A percentile compares a stretch with the other conserved stretches of the same genome.
Evolutionary conservation across 2,113 vertebrate genomes (phyloP).

Genomic region (Onychostruthus taczanowskii): DNA sequence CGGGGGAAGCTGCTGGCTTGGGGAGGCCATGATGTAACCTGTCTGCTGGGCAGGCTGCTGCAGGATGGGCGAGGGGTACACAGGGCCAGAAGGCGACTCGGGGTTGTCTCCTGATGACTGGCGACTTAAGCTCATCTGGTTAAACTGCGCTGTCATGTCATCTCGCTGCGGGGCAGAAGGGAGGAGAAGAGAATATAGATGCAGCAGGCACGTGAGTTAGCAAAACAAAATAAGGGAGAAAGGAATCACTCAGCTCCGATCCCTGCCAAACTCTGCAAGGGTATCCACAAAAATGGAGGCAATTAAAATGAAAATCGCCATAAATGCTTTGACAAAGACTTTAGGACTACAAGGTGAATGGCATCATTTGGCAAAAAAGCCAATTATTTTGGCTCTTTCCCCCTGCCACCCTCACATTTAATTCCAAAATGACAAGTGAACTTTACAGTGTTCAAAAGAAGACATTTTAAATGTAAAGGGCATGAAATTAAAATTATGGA

Average conservation of each 20-base stretch:
- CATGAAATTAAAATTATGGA: not conserved
- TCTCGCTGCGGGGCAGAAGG: constrained; percentile 75
- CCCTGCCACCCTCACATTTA: not conserved
- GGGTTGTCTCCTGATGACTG: constrained; percentile 84
- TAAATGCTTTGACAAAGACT: not conserved
- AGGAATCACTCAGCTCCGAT: not conserved
- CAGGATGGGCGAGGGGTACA: constrained; percentile 73
- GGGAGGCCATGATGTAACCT: constrained; percentile 74
- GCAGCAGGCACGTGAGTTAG: not conserved
- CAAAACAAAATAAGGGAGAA: not conserved
- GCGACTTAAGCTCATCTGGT: constrained; percentile 85
- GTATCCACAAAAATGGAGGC: not conserved
- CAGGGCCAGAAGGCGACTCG: constrained; percentile 73
- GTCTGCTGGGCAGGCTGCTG: constrained; percentile 79
- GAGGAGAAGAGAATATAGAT: not conserved
- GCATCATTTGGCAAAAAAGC: not conserved
- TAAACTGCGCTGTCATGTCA: constrained; percentile 85
- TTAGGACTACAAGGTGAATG: not conserved
- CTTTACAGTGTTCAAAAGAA: not conserved
- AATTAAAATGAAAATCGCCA: not conserved
- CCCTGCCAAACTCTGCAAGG: not conserved
- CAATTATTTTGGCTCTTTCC: not conserved
- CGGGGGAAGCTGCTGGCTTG: constrained; percentile 74
- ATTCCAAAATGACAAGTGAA: not conserved
- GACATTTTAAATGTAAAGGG: constrained; percentile 7